Base-by-base conservation (phyloP, 2,888 invertebrate species). In the Orthosia cruda region DNA sequence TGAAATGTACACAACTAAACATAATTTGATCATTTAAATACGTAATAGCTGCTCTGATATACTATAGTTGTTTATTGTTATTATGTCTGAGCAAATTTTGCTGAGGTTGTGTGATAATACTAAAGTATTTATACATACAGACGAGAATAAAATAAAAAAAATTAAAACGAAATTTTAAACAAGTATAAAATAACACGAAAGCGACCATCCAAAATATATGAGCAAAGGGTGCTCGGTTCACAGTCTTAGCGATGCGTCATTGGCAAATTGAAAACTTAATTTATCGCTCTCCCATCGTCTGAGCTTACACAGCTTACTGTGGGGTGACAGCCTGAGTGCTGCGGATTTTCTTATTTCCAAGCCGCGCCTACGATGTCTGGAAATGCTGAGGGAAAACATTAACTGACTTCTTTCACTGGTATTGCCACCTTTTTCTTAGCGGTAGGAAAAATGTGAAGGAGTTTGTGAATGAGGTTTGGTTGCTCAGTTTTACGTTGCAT, bases 251-350 rank as follows among this genome's bases (percentile, higher is more conserved):
- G 90, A 92, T 92, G 91, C 92, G 94, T 94, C 94, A 94, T 93
- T 94, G 93, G 93, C 90, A 94, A 94, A 94, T 94, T 94, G 94
- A 93, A 94, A 94, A 93, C 90, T 91, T 93, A 94, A 94, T 94
- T 94, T 94, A 94, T 93, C 89, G 92, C 89, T 89, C 90, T 91
- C 89, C 88, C 90, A 91, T 90, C 91, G 91, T 89, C 88, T 91
- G 91, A 92, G 94, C 92, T 93, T 93, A 93, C 89, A 88, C 90
- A 92, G 92, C 92, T 92, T 92, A 92, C 91, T 87, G 87, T 85
- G 57, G 84, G 87, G 87, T 91, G 94, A 91, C 93, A 93, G 87
- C 84, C 87, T 80, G 84, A 90, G 90, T 90, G 89, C 89, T 88
- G 85, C 68, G 89, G 91, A 92, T 92, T 92, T 92, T 89, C 89